A percentile compares a stretch with the other conserved stretches of the same genome.
Evolutionary conservation across 2,888 invertebrate genomes (phyloP).

Genomic region (Lithosia quadra): DNA sequence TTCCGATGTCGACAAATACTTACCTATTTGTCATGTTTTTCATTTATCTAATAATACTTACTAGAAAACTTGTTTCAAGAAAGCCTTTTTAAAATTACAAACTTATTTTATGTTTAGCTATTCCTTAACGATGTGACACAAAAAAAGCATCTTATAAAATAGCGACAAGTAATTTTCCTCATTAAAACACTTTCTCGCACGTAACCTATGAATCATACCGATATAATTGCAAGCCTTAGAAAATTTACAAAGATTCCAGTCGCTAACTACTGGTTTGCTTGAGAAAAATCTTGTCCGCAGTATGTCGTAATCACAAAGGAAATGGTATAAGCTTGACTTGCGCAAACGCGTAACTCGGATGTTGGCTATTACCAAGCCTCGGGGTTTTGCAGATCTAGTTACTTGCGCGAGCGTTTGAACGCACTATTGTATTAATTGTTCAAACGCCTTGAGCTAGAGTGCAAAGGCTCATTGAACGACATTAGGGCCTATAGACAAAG

Average conservation of each 20-base stretch:
- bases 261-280: constrained; percentile 57
- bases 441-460: not conserved
- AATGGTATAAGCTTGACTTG: constrained; percentile 59
- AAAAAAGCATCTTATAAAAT: not conserved
- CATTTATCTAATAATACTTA: too few relatives aligned
- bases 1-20: too few relatives aligned
- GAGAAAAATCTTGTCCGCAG: constrained; percentile 66
- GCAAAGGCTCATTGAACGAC: not conserved
- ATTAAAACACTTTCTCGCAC: constrained; percentile 46
- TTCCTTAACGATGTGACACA: not conserved
- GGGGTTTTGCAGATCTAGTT: constrained; percentile 47
- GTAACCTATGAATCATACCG: constrained; percentile 49
- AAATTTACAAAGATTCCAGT: constrained; percentile 60
- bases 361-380: constrained; percentile 70
- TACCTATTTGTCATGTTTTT: too few relatives aligned
- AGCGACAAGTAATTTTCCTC: constrained; percentile 34
- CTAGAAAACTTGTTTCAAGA: too few relatives aligned
- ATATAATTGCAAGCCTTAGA: constrained; percentile 53
- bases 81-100: too few relatives aligned
- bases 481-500: too few relatives aligned
- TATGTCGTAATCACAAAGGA: constrained; percentile 69
- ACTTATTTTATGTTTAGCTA: too few relatives aligned
- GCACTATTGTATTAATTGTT: constrained; percentile 14
- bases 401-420: constrained; percentile 45
- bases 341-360: constrained; percentile 78